A percentile compares a stretch with the other conserved stretches of the same genome.
These are phyloP conservation scores for Chrysina gloriosa DNA, from an alignment of 2,888 invertebrate genomes.

Conservation along the genomic window DNA sequence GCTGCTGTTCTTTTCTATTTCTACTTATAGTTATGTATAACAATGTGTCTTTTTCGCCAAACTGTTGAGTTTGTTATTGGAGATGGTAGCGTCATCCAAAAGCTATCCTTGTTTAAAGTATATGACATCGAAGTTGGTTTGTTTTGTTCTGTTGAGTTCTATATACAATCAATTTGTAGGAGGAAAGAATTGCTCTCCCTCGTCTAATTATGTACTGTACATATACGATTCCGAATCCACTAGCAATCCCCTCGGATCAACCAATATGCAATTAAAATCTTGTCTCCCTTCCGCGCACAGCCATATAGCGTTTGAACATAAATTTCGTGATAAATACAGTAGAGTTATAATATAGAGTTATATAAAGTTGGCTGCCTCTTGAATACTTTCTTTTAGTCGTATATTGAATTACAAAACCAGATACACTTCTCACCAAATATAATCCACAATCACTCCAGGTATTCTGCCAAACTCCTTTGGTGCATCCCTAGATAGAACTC, in stretches of 20 bases:
- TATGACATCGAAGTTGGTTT: constrained; percentile 54
- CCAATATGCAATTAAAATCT: not conserved
- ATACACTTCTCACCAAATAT: too few species aligned
- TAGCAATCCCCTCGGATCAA: constrained; percentile 4
- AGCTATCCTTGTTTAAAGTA: constrained; percentile 56
- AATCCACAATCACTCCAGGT: too few species aligned
- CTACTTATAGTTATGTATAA: too few species aligned
- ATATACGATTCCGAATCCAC: constrained; percentile 13
- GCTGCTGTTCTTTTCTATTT: too few species aligned
- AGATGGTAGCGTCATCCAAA: constrained; percentile 51
- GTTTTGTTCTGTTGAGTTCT: constrained; percentile 44
- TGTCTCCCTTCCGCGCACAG: not conserved
- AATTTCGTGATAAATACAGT: too few species aligned
- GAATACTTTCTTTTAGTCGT: too few species aligned
- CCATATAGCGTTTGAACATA: too few species aligned
- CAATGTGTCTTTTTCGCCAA: not conserved
- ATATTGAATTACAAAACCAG: too few species aligned
- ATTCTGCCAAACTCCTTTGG: too few species aligned
- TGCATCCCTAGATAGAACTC: too few species aligned
- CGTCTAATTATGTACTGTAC: not conserved
- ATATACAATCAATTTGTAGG: constrained; percentile 54
- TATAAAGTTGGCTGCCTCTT: too few species aligned
- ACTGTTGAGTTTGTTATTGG: constrained; percentile 17
- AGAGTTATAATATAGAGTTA: too few species aligned
- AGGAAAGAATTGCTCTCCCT: constrained; percentile 51